Base-by-base conservation (phyloP, 2,888 invertebrate genomes). In the Gryllus longicercus region DNA sequence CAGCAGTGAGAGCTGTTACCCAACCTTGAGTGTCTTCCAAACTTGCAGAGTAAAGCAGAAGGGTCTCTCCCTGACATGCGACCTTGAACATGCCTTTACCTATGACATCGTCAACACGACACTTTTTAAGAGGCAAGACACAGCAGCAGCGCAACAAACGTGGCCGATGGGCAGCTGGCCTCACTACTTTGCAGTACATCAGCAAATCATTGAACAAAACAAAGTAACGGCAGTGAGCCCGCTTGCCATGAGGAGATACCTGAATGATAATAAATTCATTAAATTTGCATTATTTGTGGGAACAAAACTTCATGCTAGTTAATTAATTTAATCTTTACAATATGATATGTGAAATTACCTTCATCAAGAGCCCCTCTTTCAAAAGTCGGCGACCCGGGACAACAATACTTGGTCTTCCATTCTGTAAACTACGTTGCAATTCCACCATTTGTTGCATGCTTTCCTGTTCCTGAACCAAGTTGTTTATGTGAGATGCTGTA, bases 141-240 rank as follows among this genome's bases (percentile, higher is more conserved):
- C 92, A 91, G 82, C 91, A 90, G 83, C 93, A 92, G 83, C 90
- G 90, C 11, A 93, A 85, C 0, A 91, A 91, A 84, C 90, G 91
- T 16, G 91, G 88, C 51, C 90, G 89, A 3, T 89, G 87, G 1
- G 90, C 88, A 78, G 90, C 88, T 5, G 88, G 86, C 21, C 90
- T 90, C 79, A 89, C 87, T 79, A 91, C 88, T 87, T 93, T 94
- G 84, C 93, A 93, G 84, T 93, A 93, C 86, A 95, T 88, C 76
- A 95, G 88, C 84, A 93, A 92, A 84, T 95, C 95, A 21, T 90
- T 93, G 87, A 93, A 90, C 21, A 94, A 88, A 82, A 94, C 90
- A 82, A 93, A 92, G 85, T 93, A 92, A 11, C 93, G 87, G 83
- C 90, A 91, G 80, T 90, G 87, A 12, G 82, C 82, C 51, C 79